phyloP scores from a whole-genome alignment of 2,888 invertebrate species.

The Trichacis sp. region DNA sequence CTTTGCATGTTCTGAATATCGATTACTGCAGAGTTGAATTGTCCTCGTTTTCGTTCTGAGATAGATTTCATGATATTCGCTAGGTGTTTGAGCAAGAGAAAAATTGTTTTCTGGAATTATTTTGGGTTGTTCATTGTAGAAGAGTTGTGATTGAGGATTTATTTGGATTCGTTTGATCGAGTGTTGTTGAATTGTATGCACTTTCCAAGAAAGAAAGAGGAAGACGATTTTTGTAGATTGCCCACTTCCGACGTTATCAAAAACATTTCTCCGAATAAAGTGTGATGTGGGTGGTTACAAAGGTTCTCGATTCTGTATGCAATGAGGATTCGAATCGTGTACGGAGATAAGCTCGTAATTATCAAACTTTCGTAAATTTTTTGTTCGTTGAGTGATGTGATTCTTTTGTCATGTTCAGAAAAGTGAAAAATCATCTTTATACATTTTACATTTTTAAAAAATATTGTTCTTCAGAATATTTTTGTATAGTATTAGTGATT shows the following conservation, averaged over 20 bases:
- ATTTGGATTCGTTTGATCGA: too few relatives aligned
- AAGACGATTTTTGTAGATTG: slow-evolving; percentile 18
- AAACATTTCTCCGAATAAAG: slow-evolving; percentile 14
- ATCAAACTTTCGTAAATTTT: too few relatives aligned
- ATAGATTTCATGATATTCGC: too few relatives aligned
- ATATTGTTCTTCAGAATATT: too few relatives aligned
- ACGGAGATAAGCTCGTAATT: neutral
- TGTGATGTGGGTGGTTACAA: slow-evolving; percentile 19
- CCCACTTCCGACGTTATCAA: slow-evolving; percentile 38
- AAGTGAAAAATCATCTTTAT: too few relatives aligned
- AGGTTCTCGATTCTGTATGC: slow-evolving; percentile 13
- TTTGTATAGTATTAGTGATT: too few relatives aligned
- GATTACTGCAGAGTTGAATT: slow-evolving; percentile 6
- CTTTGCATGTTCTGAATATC: slow-evolving; percentile 23
- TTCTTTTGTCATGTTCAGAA: too few relatives aligned
- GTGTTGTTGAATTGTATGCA: neutral
- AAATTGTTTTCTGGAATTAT: too few relatives aligned
- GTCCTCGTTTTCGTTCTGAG: neutral
- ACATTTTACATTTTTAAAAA: too few relatives aligned
- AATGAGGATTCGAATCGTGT: neutral
- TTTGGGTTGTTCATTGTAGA: slow-evolving; percentile 13
- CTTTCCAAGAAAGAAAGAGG: slow-evolving; percentile 2
- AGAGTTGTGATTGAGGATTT: slow-evolving; percentile 1
- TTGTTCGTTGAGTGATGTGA: too few relatives aligned
- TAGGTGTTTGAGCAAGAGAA: too few relatives aligned